Evolutionary conservation across 2,888 invertebrate species (phyloP), one percentile per base, ranked within the genome.

Genomic region (Tachina lurida): DNA sequence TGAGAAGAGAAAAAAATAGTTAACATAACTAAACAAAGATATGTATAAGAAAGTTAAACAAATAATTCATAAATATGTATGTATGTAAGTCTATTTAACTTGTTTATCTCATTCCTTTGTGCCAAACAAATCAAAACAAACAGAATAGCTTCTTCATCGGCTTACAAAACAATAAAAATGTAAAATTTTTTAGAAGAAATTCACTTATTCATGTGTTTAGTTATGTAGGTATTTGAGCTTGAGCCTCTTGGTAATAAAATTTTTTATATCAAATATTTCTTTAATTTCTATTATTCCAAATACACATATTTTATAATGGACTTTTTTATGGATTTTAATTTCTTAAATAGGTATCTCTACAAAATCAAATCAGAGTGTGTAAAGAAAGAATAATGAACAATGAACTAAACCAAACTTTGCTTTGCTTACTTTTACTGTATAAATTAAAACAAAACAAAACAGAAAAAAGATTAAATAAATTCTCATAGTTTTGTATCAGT

Each of bases 31-130:
- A 68, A 58, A 15, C 4, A 49, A 5, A 74, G 19, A 31, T 45
- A 65, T n/a, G n/a, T n/a, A n/a, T 62, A 81, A 73, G 68, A 81
- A 80, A 73, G 73, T 80, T 65, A 49, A 56, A 63, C 22, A 63
- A 39, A 63, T 74, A 68, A 62, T 56, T 52, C n/a, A 22, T 62
- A 19, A 75, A 45, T 43, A 19, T 22, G 22, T 22, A 22, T n/a
- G n/a, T n/a, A n/a, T n/a, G n/a, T n/a, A n/a, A n/a, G n/a, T n/a
- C n/a, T 31, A 31, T 31, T 74, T 54, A 75, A 41, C 47, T 65
- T 54, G 17, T 54, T 15, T 68, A 58, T 49, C 17, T 58, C 60
- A 60, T 31, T 56, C 3, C 19, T 68, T 45, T 54, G 10, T 47
- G 41, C 10, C n/a, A 45, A 81, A 60, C 43, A 68, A 54, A 70